Conservation (phyloP, 2,888 invertebrate species). For the Sphaerophoria taeniata region DNA sequence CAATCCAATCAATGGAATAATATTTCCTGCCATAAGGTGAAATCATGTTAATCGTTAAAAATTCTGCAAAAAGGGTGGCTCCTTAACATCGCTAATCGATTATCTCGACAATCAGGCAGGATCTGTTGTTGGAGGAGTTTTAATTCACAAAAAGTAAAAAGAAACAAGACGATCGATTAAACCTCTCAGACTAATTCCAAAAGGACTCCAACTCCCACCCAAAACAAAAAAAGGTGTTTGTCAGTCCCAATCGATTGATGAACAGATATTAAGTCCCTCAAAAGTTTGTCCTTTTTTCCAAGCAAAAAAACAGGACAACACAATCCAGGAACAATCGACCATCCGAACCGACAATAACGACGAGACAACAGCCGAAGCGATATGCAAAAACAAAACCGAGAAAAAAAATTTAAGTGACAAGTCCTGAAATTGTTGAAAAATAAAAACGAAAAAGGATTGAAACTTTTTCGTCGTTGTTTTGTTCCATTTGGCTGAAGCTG, state of each 20-base stretch:
- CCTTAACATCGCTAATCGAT: constrained; percentile 54
- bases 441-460: constrained; percentile 61
- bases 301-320: constrained; percentile 36
- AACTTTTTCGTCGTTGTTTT: constrained; percentile 50
- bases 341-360: no score
- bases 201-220: neutral
- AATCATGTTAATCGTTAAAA: constrained; percentile 36
- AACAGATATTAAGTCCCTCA: constrained; percentile 29
- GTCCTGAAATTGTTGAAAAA: constrained; percentile 44
- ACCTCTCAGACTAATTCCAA: constrained; percentile 15
- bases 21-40: constrained; percentile 61
- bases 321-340: constrained; percentile 49
- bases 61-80: constrained; percentile 50
- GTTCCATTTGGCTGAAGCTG: constrained; percentile 20
- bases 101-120: constrained; percentile 20
- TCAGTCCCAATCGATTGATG: constrained; percentile 52
- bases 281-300: constrained; percentile 29
- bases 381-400: constrained; percentile 48
- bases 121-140: neutral
- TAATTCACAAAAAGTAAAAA: constrained; percentile 15
- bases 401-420: constrained; percentile 47
- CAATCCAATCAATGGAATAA: constrained; percentile 30
- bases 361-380: constrained; percentile 19
- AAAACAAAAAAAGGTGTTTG: constrained; percentile 44
- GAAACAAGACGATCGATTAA: constrained; percentile 40